A percentile compares a stretch with the other conserved stretches of the same genome.
These are phyloP conservation scores for Drosophila arizonae DNA, from an alignment of 1,140 invertebrate genomes.

Conservation along the genomic window DNA sequence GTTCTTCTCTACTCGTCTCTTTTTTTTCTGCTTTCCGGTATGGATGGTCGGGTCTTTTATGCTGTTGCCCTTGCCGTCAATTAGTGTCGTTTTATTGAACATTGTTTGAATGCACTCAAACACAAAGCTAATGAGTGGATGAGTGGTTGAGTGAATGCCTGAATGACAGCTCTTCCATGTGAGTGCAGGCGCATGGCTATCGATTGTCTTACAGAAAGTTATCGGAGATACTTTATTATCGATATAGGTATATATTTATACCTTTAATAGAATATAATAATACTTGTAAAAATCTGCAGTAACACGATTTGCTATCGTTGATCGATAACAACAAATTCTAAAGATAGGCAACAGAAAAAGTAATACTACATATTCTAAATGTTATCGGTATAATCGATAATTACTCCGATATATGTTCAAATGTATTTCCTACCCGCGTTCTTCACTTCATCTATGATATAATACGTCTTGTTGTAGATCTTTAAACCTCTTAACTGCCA, in stretches of 20 bases:
- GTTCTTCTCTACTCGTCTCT: conserved; percentile 32
- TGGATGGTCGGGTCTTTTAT: conserved; percentile 39
- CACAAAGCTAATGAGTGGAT: conserved; percentile 20
- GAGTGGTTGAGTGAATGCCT: conserved; percentile 17
- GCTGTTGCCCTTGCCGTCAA: conserved; percentile 76
- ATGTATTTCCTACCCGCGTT: too few relatives aligned
- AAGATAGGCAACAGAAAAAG: too few relatives aligned
- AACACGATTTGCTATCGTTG: not conserved
- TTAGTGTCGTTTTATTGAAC: conserved; percentile 72
- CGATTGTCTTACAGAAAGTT: not conserved
- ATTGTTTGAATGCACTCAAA: conserved; percentile 58
- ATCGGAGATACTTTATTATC: too few relatives aligned
- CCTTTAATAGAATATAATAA: too few relatives aligned
- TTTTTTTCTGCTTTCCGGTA: conserved; percentile 57
- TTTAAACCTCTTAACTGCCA: not conserved
- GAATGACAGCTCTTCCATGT: not conserved
- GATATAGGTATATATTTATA: too few relatives aligned
- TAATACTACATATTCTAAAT: too few relatives aligned
- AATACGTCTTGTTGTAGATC: not conserved
- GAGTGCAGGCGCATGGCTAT: not conserved
- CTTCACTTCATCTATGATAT: not conserved
- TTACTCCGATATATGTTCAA: too few relatives aligned
- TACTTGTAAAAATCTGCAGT: too few relatives aligned
- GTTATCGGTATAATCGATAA: too few relatives aligned
- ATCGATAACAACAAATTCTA: too few relatives aligned